Conservation (phyloP, 2,113 vertebrate genomes). For the Mus musculus region GRCm39 chr11:44541001-44541500, state of each 20-base stretch:
- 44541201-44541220: background rate
- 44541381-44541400: conserved; percentile 82
- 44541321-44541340: conserved; percentile 63
- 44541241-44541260: conserved; percentile 45
- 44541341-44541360: conserved; percentile 67
- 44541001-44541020: background rate
- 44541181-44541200: background rate
- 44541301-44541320: conserved; percentile 22
- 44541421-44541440: conserved; percentile 88
- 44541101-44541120: conserved; percentile 10
- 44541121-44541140: conserved; percentile 17
- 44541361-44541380: conserved; percentile 53
- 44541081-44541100: background rate
- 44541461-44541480: conserved; percentile 89
- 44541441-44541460: conserved; percentile 84
- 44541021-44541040: background rate
- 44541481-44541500: conserved; percentile 92
- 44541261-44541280: conserved; percentile 24
- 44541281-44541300: background rate
- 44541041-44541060: background rate
- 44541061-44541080: background rate
- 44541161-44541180: background rate
- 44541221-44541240: background rate
- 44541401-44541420: conserved; percentile 82
- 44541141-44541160: conserved; percentile 47